Evolutionary conservation across 2,113 vertebrate species (phyloP).

Genomic region (Dipodomys spectabilis): DNA sequence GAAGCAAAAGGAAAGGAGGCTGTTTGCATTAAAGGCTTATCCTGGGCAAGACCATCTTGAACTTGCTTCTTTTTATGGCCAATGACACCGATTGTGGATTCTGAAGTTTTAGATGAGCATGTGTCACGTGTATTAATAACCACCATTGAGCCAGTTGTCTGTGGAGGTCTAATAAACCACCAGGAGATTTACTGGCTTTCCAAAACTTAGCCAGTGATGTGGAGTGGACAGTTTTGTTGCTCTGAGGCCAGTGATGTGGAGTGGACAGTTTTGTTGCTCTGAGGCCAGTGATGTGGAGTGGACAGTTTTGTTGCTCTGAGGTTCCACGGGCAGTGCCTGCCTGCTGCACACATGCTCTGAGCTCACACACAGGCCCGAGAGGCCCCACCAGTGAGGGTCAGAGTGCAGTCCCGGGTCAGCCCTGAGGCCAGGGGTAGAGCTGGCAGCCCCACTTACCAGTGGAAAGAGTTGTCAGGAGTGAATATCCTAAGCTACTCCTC

Average conservation of each 20-base stretch:
- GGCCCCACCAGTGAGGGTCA: background rate
- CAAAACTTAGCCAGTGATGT: no score
- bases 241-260: no score
- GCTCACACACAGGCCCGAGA: background rate
- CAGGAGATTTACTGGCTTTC: no score
- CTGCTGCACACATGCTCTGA: no score
- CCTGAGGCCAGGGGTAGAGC: rapidly evolving
- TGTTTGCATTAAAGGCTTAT: no score
- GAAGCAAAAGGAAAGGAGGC: background rate
- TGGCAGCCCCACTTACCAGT: background rate
- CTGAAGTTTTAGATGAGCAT: background rate
- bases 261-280: no score
- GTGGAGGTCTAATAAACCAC: background rate
- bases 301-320: no score
- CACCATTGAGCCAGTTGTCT: background rate
- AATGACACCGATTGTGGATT: background rate
- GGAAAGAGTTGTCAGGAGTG: background rate
- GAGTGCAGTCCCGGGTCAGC: no score
- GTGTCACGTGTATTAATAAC: background rate
- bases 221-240: no score
- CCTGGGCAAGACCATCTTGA: background rate
- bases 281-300: no score
- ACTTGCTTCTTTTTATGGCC: rapidly evolving
- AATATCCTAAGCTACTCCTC: no score
- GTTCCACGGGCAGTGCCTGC: background rate